Percentiles rank a stretch among this genome's conserved stretches.
Evolutionary conservation across 2,797 vertebrate genomes (phyloP).

Genomic region (Onychomys leucogaster): DNA sequence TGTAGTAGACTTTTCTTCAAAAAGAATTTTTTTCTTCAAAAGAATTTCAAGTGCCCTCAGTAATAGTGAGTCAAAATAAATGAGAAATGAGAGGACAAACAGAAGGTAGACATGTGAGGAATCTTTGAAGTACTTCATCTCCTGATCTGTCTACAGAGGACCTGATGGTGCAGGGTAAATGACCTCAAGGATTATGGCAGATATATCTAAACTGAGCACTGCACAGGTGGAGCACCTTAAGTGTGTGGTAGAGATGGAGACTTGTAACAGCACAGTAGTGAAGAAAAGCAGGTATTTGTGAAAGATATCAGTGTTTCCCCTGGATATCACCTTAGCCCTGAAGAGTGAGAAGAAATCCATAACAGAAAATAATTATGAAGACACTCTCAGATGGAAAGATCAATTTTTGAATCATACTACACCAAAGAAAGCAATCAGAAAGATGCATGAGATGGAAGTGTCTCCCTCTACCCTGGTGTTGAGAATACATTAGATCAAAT

Average conservation of each 20-base stretch:
- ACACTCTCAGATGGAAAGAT: not conserved
- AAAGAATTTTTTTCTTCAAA: too few relatives aligned
- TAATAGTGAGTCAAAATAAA: not conserved
- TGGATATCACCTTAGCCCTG: too few relatives aligned
- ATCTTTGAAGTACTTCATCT: not conserved
- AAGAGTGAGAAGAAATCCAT: too few relatives aligned
- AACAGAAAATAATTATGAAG: too few relatives aligned
- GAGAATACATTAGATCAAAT: not conserved
- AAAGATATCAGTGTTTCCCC: too few relatives aligned
- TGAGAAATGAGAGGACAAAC: not conserved
- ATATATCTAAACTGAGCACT: not conserved
- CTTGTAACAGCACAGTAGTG: rapidly evolving
- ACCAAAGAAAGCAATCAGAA: not conserved
- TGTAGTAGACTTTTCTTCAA: not conserved
- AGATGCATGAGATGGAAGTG: not conserved
- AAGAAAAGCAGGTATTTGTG: not conserved
- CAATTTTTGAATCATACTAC: not conserved
- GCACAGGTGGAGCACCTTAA: not conserved
- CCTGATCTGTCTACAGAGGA: not conserved
- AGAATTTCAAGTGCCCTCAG: not conserved
- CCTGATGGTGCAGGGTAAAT: too few relatives aligned
- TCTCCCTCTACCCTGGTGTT: not conserved
- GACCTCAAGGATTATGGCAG: not conserved
- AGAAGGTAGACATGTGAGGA: not conserved
- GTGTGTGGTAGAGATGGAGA: not conserved